Evolutionary conservation across 1,140 invertebrate species (phyloP).

Genomic region (Ceratoteleas bidentatus): DNA sequence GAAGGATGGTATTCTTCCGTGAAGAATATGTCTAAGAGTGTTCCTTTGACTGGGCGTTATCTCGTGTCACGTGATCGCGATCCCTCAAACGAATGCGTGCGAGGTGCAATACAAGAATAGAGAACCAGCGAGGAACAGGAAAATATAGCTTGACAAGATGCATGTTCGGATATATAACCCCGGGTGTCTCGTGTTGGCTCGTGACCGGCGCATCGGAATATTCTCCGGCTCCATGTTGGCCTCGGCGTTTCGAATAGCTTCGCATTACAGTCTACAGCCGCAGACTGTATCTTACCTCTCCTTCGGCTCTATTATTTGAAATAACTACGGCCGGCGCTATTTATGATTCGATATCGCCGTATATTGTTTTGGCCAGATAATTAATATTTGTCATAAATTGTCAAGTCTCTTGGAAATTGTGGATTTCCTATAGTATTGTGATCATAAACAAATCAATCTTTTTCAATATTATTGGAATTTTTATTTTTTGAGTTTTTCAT

Average conservation of each 20-base stretch:
- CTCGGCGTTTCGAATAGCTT: slow-evolving; percentile 31
- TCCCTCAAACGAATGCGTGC: slow-evolving; percentile 15
- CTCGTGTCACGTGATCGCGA: slow-evolving; percentile 39
- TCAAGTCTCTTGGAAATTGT: too few relatives aligned
- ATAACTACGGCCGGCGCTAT: slow-evolving; percentile 29
- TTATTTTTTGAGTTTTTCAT: too few relatives aligned
- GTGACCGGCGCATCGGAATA: slow-evolving; percentile 62
- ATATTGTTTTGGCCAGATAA: too few relatives aligned
- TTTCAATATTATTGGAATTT: too few relatives aligned
- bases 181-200: slow-evolving; percentile 38
- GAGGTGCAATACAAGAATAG: slow-evolving; percentile 25
- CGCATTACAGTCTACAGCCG: slow-evolving; percentile 42
- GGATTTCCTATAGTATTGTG: too few relatives aligned
- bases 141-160: slow-evolving; percentile 46
- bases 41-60: too few relatives aligned
- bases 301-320: slow-evolving; percentile 45
- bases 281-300: slow-evolving; percentile 23
- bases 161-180: slow-evolving; percentile 38
- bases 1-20: too few relatives aligned
- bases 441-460: too few relatives aligned
- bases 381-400: too few relatives aligned
- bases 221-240: slow-evolving; percentile 31
- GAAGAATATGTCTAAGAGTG: too few relatives aligned
- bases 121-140: slow-evolving; percentile 11
- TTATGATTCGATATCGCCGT: slow-evolving; percentile 34